phyloP scores from a whole-genome alignment of 2,797 vertebrate species.

The Sebastes diploproa region DNA sequence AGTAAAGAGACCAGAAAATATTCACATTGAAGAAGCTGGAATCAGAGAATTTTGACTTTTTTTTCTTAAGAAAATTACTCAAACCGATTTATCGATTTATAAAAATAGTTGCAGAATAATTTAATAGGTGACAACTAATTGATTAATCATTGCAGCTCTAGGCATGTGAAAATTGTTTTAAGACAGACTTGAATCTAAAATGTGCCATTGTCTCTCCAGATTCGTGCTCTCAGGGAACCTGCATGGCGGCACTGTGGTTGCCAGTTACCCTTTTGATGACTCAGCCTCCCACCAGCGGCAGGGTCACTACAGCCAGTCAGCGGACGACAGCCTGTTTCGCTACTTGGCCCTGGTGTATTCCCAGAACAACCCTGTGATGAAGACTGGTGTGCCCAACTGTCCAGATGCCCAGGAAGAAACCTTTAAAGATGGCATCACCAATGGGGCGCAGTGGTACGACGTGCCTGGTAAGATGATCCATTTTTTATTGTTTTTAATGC shows the following conservation, averaged over 20 bases:
- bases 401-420: constrained; percentile 78
- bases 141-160: no score
- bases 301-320: constrained; percentile 89
- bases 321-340: constrained; percentile 91
- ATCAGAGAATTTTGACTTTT: no score
- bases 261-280: constrained; percentile 98
- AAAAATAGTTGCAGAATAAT: no score
- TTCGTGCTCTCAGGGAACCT: constrained; percentile 97
- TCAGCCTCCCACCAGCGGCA: constrained; percentile 79
- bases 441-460: constrained; percentile 96
- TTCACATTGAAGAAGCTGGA: no score
- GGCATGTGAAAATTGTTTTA: not conserved
- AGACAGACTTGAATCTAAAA: not conserved
- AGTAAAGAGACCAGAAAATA: no score
- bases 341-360: constrained; percentile 91
- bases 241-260: constrained; percentile 95
- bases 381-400: constrained; percentile 89
- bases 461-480: constrained; percentile 85
- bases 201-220: constrained; percentile 66
- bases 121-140: no score
- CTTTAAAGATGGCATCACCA: constrained; percentile 94
- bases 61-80: no score
- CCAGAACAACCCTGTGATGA: constrained; percentile 92
- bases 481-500: not conserved
- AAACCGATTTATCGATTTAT: no score